These are phyloP conservation scores for Uromys caudimaculatus DNA, from an alignment of 2,797 vertebrate species.

Conservation along the genomic window DNA sequence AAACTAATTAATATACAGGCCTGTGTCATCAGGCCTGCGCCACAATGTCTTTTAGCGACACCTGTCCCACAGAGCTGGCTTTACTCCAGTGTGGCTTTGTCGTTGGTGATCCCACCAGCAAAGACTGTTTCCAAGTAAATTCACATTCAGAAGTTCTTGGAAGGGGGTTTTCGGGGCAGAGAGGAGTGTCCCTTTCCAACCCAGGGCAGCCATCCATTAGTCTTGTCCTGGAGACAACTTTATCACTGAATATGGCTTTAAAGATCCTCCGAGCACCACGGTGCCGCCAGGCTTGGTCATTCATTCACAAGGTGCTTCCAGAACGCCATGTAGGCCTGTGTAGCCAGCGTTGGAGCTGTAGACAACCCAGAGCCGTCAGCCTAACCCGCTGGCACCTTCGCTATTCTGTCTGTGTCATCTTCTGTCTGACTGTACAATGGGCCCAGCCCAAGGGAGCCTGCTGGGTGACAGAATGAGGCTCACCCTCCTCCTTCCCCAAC, in stretches of 20 bases:
- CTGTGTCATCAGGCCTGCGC: not conserved
- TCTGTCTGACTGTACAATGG: not conserved
- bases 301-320: not conserved
- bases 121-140: not conserved
- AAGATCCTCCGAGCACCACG: not conserved
- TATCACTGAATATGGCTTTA: not conserved
- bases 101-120: not conserved
- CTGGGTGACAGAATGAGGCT: not conserved
- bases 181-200: not conserved
- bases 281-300: not conserved
- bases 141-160: not conserved
- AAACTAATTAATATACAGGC: not conserved
- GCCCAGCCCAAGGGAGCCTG: not conserved
- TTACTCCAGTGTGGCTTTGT: rapidly evolving
- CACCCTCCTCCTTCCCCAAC: not conserved
- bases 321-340: not conserved
- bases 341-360: not conserved
- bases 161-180: not conserved
- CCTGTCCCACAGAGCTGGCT: rapidly evolving
- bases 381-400: not conserved
- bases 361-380: not conserved
- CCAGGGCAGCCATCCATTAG: not conserved
- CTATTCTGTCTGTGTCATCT: not conserved
- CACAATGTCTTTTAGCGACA: not conserved
- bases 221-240: not conserved